These are phyloP conservation scores for Leptopilina syphax DNA, from an alignment of 2,888 invertebrate genomes.

Conservation along the genomic window DNA sequence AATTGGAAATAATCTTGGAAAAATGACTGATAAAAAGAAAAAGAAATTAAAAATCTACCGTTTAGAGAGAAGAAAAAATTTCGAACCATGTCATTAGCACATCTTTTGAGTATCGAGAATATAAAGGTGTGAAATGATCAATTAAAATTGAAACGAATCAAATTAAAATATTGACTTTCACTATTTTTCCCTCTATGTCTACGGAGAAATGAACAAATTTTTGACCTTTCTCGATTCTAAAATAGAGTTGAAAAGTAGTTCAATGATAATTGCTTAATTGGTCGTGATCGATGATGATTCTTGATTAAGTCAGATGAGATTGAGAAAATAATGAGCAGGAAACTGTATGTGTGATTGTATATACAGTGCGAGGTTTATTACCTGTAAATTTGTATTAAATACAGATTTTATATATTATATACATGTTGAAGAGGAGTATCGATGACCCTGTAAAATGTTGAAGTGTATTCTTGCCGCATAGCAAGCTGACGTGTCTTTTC, in stretches of 20 bases:
- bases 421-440: conserved; percentile 46
- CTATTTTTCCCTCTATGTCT: too few species aligned
- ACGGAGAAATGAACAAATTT: too few species aligned
- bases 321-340: conserved; percentile 38
- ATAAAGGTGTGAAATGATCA: too few species aligned
- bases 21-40: too few species aligned
- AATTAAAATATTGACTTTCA: too few species aligned
- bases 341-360: conserved; percentile 18
- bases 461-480: conserved; percentile 60
- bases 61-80: too few species aligned
- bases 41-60: too few species aligned
- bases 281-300: conserved; percentile 48
- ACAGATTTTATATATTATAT: background rate
- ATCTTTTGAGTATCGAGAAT: too few species aligned
- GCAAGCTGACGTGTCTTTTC: conserved; percentile 68
- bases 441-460: conserved; percentile 61
- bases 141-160: too few species aligned
- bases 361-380: conserved; percentile 42
- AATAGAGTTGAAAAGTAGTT: conserved; percentile 37
- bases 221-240: too few species aligned
- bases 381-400: background rate
- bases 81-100: too few species aligned
- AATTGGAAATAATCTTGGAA: too few species aligned
- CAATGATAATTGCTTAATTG: conserved; percentile 44
- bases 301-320: conserved; percentile 40